A percentile compares a stretch with the other conserved stretches of the same genome.
These are phyloP conservation scores for Caerostris darwini DNA, from an alignment of 1,140 invertebrate genomes.

Conservation along the genomic window DNA sequence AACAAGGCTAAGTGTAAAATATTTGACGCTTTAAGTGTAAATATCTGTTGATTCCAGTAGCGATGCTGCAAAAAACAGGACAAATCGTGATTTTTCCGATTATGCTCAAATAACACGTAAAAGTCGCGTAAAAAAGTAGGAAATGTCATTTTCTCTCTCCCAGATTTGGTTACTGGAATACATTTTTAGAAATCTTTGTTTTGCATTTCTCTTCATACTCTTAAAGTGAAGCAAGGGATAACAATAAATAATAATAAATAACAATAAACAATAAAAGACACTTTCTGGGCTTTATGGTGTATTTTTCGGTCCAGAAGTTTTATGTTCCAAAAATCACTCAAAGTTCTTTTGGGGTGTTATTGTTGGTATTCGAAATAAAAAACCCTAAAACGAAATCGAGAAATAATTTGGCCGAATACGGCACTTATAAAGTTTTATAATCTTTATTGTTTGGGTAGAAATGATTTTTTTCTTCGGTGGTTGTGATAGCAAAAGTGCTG, in stretches of 20 bases:
- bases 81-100: not conserved
- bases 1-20: conserved; percentile 31
- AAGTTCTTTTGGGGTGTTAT: not conserved
- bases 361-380: too few species aligned
- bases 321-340: not conserved
- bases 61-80: not conserved
- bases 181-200: too few species aligned
- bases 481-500: too few species aligned
- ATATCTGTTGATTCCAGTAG: conserved; percentile 1
- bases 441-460: too few species aligned
- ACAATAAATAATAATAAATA: not conserved
- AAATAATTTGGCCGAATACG: too few species aligned
- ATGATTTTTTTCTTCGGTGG: too few species aligned
- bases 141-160: not conserved
- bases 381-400: too few species aligned
- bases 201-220: too few species aligned
- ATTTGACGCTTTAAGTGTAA: conserved; percentile 42
- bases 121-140: not conserved
- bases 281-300: not conserved
- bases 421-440: too few species aligned
- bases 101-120: not conserved
- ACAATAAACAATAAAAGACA: not conserved
- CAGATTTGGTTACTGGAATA: not conserved
- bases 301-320: not conserved
- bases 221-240: too few species aligned